These are phyloP conservation scores for Venusia cambrica DNA, from an alignment of 2,888 invertebrate species.

Conservation along the genomic window DNA sequence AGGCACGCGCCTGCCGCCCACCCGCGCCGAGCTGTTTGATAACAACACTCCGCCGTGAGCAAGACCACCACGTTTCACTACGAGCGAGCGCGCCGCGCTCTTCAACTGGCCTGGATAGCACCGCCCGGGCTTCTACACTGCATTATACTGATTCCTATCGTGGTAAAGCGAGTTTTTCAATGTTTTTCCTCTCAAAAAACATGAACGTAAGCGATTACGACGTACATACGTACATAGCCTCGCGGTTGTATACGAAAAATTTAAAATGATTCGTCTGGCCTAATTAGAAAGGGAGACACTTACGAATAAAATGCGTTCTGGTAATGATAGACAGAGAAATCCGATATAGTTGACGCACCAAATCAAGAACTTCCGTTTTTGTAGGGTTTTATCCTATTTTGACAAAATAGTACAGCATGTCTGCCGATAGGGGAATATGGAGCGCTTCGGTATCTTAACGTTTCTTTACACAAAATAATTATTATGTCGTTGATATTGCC, in stretches of 20 bases:
- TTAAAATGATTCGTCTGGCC: conserved; percentile 42
- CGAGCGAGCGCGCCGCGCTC: conserved; percentile 41
- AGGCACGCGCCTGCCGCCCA: conserved; percentile 6
- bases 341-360: conserved; percentile 32
- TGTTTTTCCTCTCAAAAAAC: conserved; percentile 51
- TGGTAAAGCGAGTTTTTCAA: conserved; percentile 35
- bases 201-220: conserved; percentile 63
- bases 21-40: conserved; percentile 57
- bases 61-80: conserved; percentile 49
- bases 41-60: conserved; percentile 55
- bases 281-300: conserved; percentile 31
- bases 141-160: conserved; percentile 52
- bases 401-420: conserved; percentile 71
- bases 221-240: conserved; percentile 70
- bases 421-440: conserved; percentile 62
- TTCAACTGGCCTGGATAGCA: conserved; percentile 59
- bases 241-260: conserved; percentile 48
- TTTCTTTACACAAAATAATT: too few relatives aligned
- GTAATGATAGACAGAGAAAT: conserved; percentile 47
- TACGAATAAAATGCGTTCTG: too few relatives aligned
- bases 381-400: conserved; percentile 69
- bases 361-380: conserved; percentile 37
- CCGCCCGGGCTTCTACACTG: conserved; percentile 42
- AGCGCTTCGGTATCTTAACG: conserved; percentile 45
- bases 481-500: too few relatives aligned